Conservation (phyloP, 2,797 vertebrate species). For the Scyliorhinus canicula region DNA sequence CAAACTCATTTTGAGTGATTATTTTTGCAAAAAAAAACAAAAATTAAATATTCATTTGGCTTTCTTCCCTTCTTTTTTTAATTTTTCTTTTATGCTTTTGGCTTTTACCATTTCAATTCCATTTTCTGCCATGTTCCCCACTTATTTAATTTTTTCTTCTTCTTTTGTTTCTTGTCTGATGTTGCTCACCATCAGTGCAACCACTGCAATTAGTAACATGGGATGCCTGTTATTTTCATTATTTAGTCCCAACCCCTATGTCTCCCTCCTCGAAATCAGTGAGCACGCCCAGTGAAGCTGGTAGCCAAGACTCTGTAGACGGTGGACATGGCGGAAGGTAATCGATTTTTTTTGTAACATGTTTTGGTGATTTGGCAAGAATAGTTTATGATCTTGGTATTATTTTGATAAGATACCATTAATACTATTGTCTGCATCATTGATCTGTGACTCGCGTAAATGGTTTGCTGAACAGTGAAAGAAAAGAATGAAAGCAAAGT, state of each 20-base stretch:
- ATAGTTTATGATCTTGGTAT: neutral
- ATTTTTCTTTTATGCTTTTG: constrained; percentile 52
- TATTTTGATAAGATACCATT: neutral
- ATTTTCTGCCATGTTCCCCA: constrained; percentile 46
- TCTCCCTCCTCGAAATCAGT: constrained; percentile 85
- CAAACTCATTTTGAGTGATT: constrained; percentile 51
- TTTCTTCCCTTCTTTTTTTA: constrained; percentile 64
- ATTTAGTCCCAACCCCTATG: constrained; percentile 88
- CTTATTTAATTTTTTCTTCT: constrained; percentile 59
- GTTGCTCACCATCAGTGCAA: constrained; percentile 75
- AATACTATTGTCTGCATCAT: neutral
- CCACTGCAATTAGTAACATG: constrained; percentile 80
- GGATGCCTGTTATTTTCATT: constrained; percentile 83
- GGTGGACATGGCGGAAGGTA: constrained; percentile 74
- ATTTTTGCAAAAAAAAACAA: constrained; percentile 49
- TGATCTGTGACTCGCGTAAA: neutral
- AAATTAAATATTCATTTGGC: constrained; percentile 63
- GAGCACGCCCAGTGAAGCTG: constrained; percentile 79
- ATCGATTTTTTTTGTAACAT: constrained; percentile 39
- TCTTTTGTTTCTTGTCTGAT: constrained; percentile 67
- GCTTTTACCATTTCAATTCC: constrained; percentile 55
- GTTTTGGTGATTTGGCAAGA: neutral
- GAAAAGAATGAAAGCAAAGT: neutral
- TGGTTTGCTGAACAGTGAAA: neutral
- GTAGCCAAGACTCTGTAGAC: constrained; percentile 80